Conservation (phyloP, 2,113 vertebrate species). For the Malurus alboscapulatus region DNA sequence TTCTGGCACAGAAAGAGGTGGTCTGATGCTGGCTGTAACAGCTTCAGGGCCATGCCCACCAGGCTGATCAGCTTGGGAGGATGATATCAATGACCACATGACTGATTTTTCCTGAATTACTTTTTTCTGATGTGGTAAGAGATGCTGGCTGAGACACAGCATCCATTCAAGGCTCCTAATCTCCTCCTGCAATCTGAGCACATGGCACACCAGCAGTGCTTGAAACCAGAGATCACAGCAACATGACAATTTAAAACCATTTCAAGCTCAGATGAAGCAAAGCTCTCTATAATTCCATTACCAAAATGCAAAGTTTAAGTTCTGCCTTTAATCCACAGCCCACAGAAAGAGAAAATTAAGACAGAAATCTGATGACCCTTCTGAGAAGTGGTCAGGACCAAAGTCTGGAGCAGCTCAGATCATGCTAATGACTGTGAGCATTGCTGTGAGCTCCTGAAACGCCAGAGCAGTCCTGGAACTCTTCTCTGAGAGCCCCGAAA, state of each 20-base stretch:
- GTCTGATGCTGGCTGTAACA: neutral
- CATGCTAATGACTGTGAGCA: neutral
- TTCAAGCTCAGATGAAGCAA: neutral
- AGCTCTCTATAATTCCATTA: neutral
- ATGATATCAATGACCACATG: neutral
- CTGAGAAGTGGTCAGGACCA: neutral
- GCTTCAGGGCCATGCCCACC: neutral
- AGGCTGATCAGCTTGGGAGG: neutral
- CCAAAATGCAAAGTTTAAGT: neutral
- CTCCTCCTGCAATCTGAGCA: neutral
- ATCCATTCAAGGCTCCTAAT: neutral
- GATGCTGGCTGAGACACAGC: neutral
- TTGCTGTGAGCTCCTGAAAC: neutral
- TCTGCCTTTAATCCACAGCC: neutral
- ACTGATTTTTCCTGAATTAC: neutral
- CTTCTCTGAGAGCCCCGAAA: neutral
- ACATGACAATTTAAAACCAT: neutral
- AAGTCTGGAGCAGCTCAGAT: neutral
- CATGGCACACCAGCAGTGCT: neutral
- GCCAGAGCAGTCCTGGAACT: neutral
- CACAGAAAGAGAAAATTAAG: neutral
- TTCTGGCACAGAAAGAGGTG: neutral
- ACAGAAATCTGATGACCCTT: neutral
- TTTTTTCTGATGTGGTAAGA: neutral
- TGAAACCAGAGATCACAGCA: neutral